Evolutionary conservation across 2,888 invertebrate genomes (phyloP).

Genomic region (Timema podura): DNA sequence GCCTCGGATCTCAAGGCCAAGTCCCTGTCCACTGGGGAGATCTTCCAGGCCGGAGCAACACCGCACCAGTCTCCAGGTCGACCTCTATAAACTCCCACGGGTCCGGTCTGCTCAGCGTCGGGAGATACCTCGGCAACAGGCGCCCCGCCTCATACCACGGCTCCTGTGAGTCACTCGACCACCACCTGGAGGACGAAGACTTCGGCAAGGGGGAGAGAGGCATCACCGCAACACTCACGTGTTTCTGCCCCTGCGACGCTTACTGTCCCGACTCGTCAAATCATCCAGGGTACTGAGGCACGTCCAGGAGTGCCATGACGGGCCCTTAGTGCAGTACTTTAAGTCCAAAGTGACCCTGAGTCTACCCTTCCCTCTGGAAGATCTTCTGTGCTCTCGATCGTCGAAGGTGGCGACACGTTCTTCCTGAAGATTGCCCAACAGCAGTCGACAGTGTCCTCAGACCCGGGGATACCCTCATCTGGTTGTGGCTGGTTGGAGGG

Average conservation of each 20-base stretch:
- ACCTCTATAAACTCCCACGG: slow-evolving; percentile 14
- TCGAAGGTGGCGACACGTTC: slow-evolving; percentile 37
- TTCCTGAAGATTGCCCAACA: slow-evolving; percentile 39
- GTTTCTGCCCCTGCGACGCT: slow-evolving; percentile 40
- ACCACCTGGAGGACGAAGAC: slow-evolving; percentile 3
- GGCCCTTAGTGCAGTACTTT: slow-evolving; percentile 44
- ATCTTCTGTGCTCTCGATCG: slow-evolving; percentile 34
- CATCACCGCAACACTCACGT: no score
- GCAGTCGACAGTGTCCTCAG: slow-evolving; percentile 15
- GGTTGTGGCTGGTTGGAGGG: slow-evolving; percentile 26
- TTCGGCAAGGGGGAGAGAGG: slow-evolving; percentile 31
- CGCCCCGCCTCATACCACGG: slow-evolving; percentile 41
- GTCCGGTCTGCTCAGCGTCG: slow-evolving; percentile 16
- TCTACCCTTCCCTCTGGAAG: slow-evolving; percentile 36
- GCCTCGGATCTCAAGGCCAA: slow-evolving; percentile 41
- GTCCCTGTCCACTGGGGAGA: slow-evolving; percentile 46
- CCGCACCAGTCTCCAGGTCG: slow-evolving; percentile 14
- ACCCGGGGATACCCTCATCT: slow-evolving; percentile 23
- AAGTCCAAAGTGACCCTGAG: slow-evolving; percentile 38
- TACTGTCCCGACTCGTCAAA: slow-evolving; percentile 38
- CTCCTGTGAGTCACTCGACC: slow-evolving; percentile 40
- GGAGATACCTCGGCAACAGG: slow-evolving; percentile 21
- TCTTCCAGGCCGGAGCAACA: slow-evolving; percentile 20
- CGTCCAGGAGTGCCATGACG: slow-evolving; percentile 41
- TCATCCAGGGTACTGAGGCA: slow-evolving; percentile 39